Evolutionary conservation across 2,797 vertebrate species (phyloP), one percentile per base, ranked within the genome.

Genomic region (Tauraco hartlaubi): DNA sequence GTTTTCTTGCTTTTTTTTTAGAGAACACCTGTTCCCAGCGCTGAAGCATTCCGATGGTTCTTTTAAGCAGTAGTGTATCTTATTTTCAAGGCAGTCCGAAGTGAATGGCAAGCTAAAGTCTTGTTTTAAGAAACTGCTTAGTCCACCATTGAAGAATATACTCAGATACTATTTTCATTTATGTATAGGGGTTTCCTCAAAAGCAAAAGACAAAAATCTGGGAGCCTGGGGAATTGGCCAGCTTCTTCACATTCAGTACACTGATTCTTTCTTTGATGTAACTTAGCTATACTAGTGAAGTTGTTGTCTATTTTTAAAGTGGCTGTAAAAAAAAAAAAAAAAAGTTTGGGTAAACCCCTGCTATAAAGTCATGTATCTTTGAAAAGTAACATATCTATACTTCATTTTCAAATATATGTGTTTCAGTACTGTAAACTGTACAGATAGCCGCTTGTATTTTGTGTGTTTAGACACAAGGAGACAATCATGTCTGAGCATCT

Each of bases 291-390:
- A 86, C 97, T 98, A 98, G 98, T 98, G 98, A 98, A 98, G 98
- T 98, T 97, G 98, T 98, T 97, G 98, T 98, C 98, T 98, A 98
- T 98, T 98, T 98, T 98, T 98, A 98, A 98, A 98, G 98, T 98
- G 98, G 96, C 98, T 98, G 98, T 98, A 97, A 98, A 98, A 98
- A 96, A 90, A 81, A 41, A 52, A 31, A 97, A 94, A 94, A 95
- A 96, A 97, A 96, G 96, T 98, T 98, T 98, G 98, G 98, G 98
- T 98, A 98, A 98, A 97, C 97, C 98, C 98, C 98, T 98, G 97
- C 98, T 98, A 98, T 99, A 99, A 99, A 99, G 99, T 99, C 99
- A 99, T 99, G 99, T 99, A 99, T 99, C 99, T 99, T 99, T 99
- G 98, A 98, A 99, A 99, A 99, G 99, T 99, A 99, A 99, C 99